Evolutionary conservation across 2,888 invertebrate species (phyloP).

Genomic region (Polydrusus cervinus): DNA sequence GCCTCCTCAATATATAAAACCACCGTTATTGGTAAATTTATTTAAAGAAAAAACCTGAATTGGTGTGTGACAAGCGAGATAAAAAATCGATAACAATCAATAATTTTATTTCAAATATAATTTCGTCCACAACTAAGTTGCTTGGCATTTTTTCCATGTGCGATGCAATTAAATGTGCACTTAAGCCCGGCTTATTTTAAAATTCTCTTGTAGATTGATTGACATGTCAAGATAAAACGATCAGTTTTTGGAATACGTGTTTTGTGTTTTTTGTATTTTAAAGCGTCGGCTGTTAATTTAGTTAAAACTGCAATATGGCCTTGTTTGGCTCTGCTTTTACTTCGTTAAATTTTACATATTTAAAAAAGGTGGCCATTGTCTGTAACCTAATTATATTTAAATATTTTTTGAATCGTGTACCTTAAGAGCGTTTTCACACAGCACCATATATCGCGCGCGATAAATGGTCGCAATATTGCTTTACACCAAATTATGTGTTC

Average conservation of each 20-base stretch:
- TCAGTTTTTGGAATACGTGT: neutral
- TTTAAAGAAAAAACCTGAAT: neutral
- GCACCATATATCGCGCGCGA: no score
- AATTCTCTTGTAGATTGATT: neutral
- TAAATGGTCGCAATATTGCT: no score
- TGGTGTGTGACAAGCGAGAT: neutral
- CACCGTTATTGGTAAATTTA: no score
- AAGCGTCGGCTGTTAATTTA: neutral
- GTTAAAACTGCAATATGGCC: neutral
- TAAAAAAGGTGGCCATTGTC: no score
- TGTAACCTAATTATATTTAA: no score
- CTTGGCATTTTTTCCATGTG: neutral
- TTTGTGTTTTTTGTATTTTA: neutral
- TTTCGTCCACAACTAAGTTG: neutral
- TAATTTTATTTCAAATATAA: slow-evolving; percentile 10
- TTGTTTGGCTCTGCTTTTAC: no score
- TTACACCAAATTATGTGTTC: no score
- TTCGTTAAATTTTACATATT: no score
- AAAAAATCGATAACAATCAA: neutral
- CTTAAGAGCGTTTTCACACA: no score
- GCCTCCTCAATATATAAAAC: no score
- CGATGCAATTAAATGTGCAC: neutral
- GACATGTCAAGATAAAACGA: slow-evolving; percentile 7
- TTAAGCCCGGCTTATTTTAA: neutral
- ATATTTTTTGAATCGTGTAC: no score